These are phyloP conservation scores for Agriotes lineatus DNA, from an alignment of 2,888 invertebrate species.

Conservation along the genomic window DNA sequence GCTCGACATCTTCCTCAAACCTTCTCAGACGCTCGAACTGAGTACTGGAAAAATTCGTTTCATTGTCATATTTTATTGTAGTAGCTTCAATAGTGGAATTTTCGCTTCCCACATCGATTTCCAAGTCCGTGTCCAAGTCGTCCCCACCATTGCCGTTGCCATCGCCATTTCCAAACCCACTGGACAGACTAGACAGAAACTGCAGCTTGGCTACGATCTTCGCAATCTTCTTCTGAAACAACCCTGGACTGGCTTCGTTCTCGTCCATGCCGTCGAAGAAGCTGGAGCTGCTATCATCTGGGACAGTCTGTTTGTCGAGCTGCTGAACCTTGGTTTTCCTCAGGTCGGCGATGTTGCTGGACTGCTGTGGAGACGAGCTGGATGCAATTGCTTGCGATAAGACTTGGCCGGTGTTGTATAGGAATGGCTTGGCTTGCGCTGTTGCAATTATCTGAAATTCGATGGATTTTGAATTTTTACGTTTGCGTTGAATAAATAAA, in stretches of 20 bases:
- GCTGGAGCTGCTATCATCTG: background rate
- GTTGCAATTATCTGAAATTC: background rate
- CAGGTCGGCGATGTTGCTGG: conserved; percentile 11
- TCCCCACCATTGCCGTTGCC: background rate
- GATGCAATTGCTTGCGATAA: background rate
- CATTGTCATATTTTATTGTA: background rate
- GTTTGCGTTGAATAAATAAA: too few species aligned
- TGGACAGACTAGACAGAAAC: conserved; percentile 38
- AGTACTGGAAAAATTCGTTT: background rate
- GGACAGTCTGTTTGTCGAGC: background rate
- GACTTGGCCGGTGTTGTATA: conserved; percentile 6
- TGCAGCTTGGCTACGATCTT: conserved; percentile 48
- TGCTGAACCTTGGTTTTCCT: background rate
- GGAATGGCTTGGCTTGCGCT: conserved; percentile 8
- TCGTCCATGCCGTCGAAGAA: conserved; percentile 5
- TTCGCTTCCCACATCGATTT: background rate
- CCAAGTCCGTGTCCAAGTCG: background rate
- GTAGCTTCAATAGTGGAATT: background rate
- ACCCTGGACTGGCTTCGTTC: conserved; percentile 47
- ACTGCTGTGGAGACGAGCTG: background rate
- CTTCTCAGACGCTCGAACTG: background rate
- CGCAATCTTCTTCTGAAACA: conserved; percentile 47
- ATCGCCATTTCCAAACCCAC: background rate
- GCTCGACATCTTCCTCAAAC: background rate
- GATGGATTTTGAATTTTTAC: too few species aligned